Evolutionary conservation across 2,888 invertebrate species (phyloP).

Genomic region (Rhingia campestris): DNA sequence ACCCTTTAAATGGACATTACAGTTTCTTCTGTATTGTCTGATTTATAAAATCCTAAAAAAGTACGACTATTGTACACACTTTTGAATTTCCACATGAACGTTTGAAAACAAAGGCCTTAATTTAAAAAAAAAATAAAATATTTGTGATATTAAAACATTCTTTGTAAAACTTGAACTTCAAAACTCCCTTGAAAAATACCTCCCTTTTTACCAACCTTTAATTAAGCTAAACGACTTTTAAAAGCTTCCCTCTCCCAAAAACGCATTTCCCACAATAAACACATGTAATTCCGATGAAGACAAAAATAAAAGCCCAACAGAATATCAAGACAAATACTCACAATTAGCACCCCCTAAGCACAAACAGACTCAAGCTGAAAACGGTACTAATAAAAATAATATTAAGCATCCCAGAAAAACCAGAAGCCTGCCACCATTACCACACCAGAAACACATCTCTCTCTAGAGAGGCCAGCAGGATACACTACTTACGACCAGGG

Average conservation of each 20-base stretch:
- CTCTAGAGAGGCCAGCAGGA: slow-evolving; percentile 7
- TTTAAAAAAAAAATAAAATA: too few species aligned
- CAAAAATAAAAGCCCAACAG: slow-evolving; percentile 15
- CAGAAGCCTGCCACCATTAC: slow-evolving; percentile 50
- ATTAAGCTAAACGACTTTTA: neutral
- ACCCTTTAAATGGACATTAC: too few species aligned
- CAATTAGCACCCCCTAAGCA: slow-evolving; percentile 64
- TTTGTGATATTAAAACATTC: too few species aligned
- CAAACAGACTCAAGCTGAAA: slow-evolving; percentile 32
- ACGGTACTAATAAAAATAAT: slow-evolving; percentile 56
- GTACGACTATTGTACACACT: too few species aligned
- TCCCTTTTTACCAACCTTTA: too few species aligned
- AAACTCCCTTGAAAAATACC: too few species aligned
- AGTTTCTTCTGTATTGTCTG: too few species aligned
- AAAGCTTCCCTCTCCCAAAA: neutral
- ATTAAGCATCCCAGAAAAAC: slow-evolving; percentile 54
- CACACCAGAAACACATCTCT: slow-evolving; percentile 26
- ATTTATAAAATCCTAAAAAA: too few species aligned
- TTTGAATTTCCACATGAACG: too few species aligned
- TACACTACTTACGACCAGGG: slow-evolving; percentile 44
- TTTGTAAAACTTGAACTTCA: too few species aligned
- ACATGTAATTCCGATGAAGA: neutral
- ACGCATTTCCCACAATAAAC: neutral
- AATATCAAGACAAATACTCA: slow-evolving; percentile 53
- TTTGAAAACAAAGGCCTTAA: too few species aligned